Percentiles rank a stretch among this genome's conserved stretches.
Evolutionary conservation across 2,113 vertebrate species (phyloP).

Genomic region (Bubo bubo): DNA sequence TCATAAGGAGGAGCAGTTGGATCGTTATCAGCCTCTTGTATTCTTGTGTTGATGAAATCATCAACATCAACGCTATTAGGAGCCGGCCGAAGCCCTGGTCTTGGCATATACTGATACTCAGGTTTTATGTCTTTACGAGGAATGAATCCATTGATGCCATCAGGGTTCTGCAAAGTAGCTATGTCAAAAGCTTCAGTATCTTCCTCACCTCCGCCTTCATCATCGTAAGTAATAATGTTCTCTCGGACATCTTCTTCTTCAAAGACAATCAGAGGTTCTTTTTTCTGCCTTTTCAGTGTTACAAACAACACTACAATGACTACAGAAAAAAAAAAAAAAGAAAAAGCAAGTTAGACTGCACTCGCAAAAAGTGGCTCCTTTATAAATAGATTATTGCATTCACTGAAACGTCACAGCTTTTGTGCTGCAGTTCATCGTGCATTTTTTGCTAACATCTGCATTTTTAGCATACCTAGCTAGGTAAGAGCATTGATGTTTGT

Average conservation of each 20-base stretch:
- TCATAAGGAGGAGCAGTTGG: constrained; percentile 96
- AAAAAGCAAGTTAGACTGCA: not conserved
- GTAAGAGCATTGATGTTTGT: not conserved
- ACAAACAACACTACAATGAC: constrained; percentile 96
- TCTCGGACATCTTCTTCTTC: constrained; percentile 98
- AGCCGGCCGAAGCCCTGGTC: constrained; percentile 84
- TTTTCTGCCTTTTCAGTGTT: constrained; percentile 93
- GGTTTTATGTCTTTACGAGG: constrained; percentile 98
- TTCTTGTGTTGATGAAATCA: constrained; percentile 95
- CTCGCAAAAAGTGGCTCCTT: not conserved
- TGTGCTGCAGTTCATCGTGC: not conserved
- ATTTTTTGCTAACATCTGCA: not conserved
- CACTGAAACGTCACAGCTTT: not conserved
- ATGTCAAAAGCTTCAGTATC: constrained; percentile 98
- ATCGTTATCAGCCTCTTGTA: constrained; percentile 92
- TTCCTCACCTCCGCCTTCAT: constrained; percentile 96
- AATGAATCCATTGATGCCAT: constrained; percentile 94
- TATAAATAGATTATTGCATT: not conserved
- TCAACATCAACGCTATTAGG: constrained; percentile 94
- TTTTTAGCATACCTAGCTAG: not conserved
- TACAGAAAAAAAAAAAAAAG: not conserved
- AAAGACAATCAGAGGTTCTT: constrained; percentile 93
- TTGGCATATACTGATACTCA: constrained; percentile 88
- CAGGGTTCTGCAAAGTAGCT: constrained; percentile 95
- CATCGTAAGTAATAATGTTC: constrained; percentile 98